Conservation (phyloP, 37 sponge, comb jelly and placozoan genomes). For the Halichondria panicea region DNA sequence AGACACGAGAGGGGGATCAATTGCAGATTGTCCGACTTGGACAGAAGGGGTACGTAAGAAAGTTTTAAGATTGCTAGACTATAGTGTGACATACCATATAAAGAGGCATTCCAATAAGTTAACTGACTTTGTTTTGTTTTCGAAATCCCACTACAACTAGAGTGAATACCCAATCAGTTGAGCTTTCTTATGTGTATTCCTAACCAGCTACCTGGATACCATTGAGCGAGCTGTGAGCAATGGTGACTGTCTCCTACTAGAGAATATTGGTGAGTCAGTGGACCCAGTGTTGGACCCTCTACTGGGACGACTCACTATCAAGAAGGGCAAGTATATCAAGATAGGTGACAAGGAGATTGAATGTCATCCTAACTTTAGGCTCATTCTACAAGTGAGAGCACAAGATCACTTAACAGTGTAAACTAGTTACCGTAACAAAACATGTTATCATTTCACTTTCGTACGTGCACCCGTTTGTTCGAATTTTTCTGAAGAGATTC, state of each 20-base stretch:
- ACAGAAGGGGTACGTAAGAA: slow-evolving; percentile 69
- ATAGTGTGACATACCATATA: no score
- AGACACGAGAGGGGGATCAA: slow-evolving; percentile 90
- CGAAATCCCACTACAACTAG: no score
- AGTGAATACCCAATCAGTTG: no score
- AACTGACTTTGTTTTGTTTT: no score
- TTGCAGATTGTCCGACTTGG: slow-evolving; percentile 91
- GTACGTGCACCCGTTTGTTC: no score
- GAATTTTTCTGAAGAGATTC: no score
- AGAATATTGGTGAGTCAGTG: slow-evolving; percentile 94
- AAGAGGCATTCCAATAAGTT: no score
- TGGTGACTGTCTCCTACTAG: slow-evolving; percentile 89
- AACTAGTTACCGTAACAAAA: no score
- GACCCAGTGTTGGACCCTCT: slow-evolving; percentile 98
- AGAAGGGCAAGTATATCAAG: slow-evolving; percentile 97
- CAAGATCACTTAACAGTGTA: no score
- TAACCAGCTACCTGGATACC: slow-evolving; percentile 86
- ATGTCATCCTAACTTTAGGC: slow-evolving; percentile 86
- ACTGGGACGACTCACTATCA: slow-evolving; percentile 97
- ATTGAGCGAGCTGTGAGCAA: slow-evolving; percentile 94
- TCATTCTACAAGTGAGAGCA: slow-evolving; percentile 59
- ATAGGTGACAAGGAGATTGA: slow-evolving; percentile 99
- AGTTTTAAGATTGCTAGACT: no score
- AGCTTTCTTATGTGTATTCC: no score
- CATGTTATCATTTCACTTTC: no score